A percentile compares a stretch with the other conserved stretches of the same genome.
Conservation (phyloP, 2,113 vertebrate species). For the Chionomys nivalis region DNA sequence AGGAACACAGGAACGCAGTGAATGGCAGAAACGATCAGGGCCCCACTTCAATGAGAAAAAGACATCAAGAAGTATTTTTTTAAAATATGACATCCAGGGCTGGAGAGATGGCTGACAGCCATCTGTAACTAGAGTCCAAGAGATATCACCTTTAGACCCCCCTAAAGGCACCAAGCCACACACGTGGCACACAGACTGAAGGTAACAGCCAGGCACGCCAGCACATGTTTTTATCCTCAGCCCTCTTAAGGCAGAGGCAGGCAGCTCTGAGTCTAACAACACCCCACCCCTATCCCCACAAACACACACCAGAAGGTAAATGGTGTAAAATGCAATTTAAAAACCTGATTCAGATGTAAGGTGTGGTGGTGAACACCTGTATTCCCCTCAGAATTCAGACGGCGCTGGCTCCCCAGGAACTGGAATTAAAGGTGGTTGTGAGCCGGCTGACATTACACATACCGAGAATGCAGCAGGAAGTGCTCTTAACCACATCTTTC, state of each 20-base stretch:
- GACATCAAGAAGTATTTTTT: not conserved
- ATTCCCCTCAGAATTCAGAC: not conserved
- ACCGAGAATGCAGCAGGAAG: not conserved
- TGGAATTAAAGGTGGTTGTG: not conserved
- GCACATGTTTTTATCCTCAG: not conserved
- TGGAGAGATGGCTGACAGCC: no score
- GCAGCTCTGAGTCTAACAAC: not conserved
- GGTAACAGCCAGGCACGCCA: not conserved
- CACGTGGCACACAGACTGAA: not conserved
- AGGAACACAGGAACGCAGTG: not conserved
- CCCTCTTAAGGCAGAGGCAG: not conserved
- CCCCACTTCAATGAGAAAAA: not conserved
- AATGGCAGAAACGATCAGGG: not conserved
- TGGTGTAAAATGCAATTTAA: not conserved
- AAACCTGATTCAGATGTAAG: not conserved
- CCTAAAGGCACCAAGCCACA: not conserved
- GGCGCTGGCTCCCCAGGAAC: not conserved
- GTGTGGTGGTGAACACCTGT: not conserved
- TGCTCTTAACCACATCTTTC: not conserved
- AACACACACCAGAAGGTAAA: not conserved
- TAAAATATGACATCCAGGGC: not conserved
- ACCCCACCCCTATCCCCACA: no score
- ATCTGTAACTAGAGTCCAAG: not conserved
- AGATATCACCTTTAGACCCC: not conserved
- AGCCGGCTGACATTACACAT: not conserved